Percentiles rank a stretch among this genome's conserved stretches.
Evolutionary conservation across 2,888 invertebrate genomes (phyloP).

Genomic region (Argyresthia goedartella): DNA sequence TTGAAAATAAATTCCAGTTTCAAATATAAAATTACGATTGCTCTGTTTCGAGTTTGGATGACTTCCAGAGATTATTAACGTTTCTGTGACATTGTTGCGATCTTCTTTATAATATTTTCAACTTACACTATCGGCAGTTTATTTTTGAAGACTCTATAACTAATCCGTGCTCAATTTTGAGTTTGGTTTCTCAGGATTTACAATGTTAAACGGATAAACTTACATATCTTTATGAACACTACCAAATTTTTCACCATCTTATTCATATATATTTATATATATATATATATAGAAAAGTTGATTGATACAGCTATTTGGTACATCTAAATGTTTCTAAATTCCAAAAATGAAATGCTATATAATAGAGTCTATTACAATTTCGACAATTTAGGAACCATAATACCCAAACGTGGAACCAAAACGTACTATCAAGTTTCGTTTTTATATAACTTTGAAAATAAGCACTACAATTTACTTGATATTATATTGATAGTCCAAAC

Average conservation of each 20-base stretch:
- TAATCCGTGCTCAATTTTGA: conserved; percentile 65
- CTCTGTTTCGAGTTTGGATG: conserved; percentile 18
- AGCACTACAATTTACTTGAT: conserved; percentile 45
- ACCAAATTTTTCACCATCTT: conserved; percentile 58
- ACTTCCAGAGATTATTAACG: conserved; percentile 9
- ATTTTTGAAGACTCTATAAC: conserved; percentile 57
- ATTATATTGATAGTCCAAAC: conserved; percentile 57
- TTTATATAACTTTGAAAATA: conserved; percentile 65
- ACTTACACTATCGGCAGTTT: conserved; percentile 44
- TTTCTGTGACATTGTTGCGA: conserved; percentile 1
- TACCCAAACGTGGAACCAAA: conserved; percentile 69
- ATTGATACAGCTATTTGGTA: conserved; percentile 70
- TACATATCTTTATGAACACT: conserved; percentile 36
- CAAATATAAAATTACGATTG: conserved; percentile 51
- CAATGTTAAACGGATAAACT: conserved; percentile 55
- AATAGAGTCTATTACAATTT: conserved; percentile 71
- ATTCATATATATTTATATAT: too few relatives aligned
- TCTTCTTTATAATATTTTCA: not conserved
- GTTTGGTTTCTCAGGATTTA: conserved; percentile 35
- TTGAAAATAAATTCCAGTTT: conserved; percentile 46
- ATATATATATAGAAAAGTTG: conserved; percentile 69
- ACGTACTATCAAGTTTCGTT: conserved; percentile 44
- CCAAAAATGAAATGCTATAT: conserved; percentile 66
- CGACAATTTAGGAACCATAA: conserved; percentile 72
- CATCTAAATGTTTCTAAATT: conserved; percentile 63